Evolutionary conservation across 2,797 vertebrate species (phyloP).

Genomic region (Rhinella marina): DNA sequence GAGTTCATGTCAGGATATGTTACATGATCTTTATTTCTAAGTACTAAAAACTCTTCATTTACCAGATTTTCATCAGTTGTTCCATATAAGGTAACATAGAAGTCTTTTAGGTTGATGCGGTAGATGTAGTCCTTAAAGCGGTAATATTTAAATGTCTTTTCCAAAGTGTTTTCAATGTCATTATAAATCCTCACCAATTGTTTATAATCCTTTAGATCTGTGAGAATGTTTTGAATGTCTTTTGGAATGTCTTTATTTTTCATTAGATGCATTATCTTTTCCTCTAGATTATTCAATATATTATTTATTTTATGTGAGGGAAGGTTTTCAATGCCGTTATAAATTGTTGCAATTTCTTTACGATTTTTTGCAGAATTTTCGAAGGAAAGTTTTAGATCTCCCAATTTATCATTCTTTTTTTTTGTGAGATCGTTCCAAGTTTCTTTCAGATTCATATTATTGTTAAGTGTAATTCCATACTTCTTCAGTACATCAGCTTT

Average conservation of each 20-base stretch:
- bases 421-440: background rate
- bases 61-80: background rate
- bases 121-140: conserved; percentile 9
- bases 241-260: too few species aligned
- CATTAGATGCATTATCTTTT: too few species aligned
- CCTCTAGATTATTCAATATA: too few species aligned
- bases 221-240: too few species aligned
- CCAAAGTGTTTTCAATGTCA: background rate
- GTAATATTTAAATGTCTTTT: background rate
- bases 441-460: background rate
- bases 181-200: background rate
- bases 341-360: too few species aligned
- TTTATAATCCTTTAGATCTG: background rate
- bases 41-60: background rate
- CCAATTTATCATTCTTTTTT: too few species aligned
- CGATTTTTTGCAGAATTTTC: too few species aligned
- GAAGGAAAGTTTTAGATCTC: too few species aligned
- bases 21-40: background rate
- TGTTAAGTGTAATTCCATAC: background rate
- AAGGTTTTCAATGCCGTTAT: too few species aligned
- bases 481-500: rapidly evolving
- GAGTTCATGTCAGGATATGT: background rate
- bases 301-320: too few species aligned
- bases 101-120: background rate
- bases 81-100: background rate